Percentiles rank a stretch among this genome's conserved stretches.
Evolutionary conservation across 2,797 vertebrate genomes (phyloP).

Genomic region (Takifugu rubripes): DNA sequence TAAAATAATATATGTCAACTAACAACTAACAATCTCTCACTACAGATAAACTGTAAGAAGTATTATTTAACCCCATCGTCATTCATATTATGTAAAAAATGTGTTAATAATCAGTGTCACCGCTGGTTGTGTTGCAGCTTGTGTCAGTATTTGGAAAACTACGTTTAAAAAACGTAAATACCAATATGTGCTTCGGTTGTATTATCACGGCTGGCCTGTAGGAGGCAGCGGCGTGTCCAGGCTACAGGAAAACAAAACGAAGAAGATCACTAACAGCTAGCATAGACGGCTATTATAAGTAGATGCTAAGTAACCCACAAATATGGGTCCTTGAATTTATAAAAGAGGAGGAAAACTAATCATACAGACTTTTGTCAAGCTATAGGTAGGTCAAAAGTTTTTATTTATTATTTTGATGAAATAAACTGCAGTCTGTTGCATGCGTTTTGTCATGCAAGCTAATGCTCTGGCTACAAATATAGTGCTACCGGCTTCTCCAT

Average conservation of each 20-base stretch:
- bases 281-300: constrained; percentile 4
- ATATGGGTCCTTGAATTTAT: constrained; percentile 38
- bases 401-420: constrained; percentile 22
- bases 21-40: too few species aligned
- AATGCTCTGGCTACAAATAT: constrained; percentile 14
- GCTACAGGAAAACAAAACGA: constrained; percentile 1
- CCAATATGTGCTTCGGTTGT: not conserved
- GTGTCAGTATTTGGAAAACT: too few species aligned
- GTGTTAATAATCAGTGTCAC: too few species aligned
- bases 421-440: constrained; percentile 6
- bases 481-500: constrained; percentile 1
- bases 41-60: too few species aligned
- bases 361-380: constrained; percentile 23
- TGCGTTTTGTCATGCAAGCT: constrained; percentile 17
- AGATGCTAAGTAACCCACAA: constrained; percentile 14
- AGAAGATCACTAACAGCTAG: constrained; percentile 30
- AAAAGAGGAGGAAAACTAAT: constrained; percentile 30
- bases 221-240: constrained; percentile 21
- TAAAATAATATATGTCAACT: too few species aligned
- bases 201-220: not conserved
- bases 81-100: too few species aligned
- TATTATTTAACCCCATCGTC: too few species aligned
- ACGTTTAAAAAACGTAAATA: too few species aligned
- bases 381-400: constrained; percentile 57
- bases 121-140: too few species aligned